Conservation (phyloP, 2,888 invertebrate species). For the Lobophora halterata region DNA sequence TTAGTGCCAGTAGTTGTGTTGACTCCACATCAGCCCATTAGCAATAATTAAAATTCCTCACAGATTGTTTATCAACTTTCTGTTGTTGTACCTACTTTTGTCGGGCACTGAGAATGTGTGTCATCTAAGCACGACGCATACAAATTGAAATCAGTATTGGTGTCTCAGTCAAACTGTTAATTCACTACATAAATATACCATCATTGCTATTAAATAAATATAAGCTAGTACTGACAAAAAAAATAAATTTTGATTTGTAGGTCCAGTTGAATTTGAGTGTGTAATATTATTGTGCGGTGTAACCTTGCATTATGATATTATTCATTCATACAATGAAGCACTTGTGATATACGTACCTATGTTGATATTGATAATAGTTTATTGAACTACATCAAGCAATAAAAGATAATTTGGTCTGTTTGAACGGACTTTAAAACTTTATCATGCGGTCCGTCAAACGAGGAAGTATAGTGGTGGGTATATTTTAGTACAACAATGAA, state of each 20-base stretch:
- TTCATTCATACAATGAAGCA: no score
- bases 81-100: constrained; percentile 28
- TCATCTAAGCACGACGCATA: constrained; percentile 11
- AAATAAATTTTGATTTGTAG: no score
- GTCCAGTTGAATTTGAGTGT: no score
- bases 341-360: no score
- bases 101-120: constrained; percentile 16
- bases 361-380: no score
- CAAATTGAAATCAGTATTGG: constrained; percentile 10
- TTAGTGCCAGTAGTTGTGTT: no score
- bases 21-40: constrained; percentile 1
- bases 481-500: not conserved
- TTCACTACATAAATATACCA: constrained; percentile 6
- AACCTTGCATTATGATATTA: no score
- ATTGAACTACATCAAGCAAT: no score
- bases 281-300: no score
- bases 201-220: not conserved
- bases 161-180: constrained; percentile 9
- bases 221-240: no score
- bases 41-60: constrained; percentile 26
- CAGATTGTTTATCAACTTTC: constrained; percentile 33
- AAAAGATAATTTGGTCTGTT: no score
- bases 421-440: not conserved
- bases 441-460: constrained; percentile 12
- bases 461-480: constrained; percentile 31